Base-by-base conservation (phyloP, 2,888 invertebrate species). In the Epirrita christyi region DNA sequence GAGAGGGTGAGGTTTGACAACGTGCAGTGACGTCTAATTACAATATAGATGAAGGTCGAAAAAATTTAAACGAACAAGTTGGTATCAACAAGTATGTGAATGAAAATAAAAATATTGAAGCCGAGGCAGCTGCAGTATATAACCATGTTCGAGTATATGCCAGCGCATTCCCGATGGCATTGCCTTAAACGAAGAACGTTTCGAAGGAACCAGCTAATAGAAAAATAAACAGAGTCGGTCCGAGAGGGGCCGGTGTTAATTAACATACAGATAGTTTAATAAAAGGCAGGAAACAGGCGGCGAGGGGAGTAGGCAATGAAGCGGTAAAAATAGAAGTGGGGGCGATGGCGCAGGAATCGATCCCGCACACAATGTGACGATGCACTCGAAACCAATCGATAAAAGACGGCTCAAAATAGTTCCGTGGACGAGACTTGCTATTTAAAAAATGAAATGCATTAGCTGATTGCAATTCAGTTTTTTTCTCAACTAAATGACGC, bases 201-300 rank as follows among this genome's bases (percentile, higher is more conserved):
- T 79, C 75, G 73, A 77, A 78, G 78, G 78, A 80, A 73, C 75
- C 59, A 72, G 80, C 83, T 86, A 85, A 86, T 83, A 86, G 85
- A 83, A 85, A 88, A 83, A 84, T 85, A 88, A 88, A 88, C 85
- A 89, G 73, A 78, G 73, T 67, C 77, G 75, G 77, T 77, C 75
- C 66, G 71, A 77, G 71, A 83, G 87, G 86, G 86, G 89, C 84
- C 87, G 85, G 82, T 89, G 85, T 88, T 91, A 92, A 92, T 92
- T 91, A 90, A 89, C 91, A 91, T 91, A 89, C 85, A 88, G 86
- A 91, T 90, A 90, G 88, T 90, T 90, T 91, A 89, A 91, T 92
- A 90, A 87, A 89, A 88, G 88, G 88, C 92, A 91, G 92, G 91
- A 91, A 91, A 80, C 88, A 79, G 76, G 81, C 86, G 80, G 78